Conservation (phyloP, 2,797 vertebrate genomes). For the Alosa sapidissima region DNA sequence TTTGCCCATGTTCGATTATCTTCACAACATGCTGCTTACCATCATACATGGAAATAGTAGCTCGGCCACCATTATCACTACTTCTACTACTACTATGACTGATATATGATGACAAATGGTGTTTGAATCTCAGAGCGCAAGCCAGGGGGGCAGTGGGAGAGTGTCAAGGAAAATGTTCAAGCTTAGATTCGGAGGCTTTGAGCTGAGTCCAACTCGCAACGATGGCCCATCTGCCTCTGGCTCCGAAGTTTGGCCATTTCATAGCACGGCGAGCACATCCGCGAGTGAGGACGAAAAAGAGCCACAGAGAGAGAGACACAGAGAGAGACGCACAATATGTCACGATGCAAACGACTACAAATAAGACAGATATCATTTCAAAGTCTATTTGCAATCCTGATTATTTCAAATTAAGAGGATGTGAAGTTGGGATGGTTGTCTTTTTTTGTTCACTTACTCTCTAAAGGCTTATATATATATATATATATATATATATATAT, state of each 20-base stretch:
- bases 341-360: not conserved
- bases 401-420: not conserved
- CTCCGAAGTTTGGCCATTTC: not conserved
- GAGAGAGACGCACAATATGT: not conserved
- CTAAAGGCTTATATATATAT: too few relatives aligned
- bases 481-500: too few relatives aligned
- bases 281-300: not conserved
- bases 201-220: not conserved
- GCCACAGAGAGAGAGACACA: not conserved
- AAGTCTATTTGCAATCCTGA: not conserved
- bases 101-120: not conserved
- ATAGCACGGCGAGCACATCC: not conserved
- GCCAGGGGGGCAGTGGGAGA: not conserved
- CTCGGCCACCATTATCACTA: not conserved
- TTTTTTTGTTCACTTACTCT: not conserved
- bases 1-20: conserved; percentile 12
- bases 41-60: not conserved
- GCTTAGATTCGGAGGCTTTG: not conserved
- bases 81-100: not conserved
- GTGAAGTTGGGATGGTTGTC: not conserved
- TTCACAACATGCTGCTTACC: not conserved
- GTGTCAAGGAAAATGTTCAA: not conserved
- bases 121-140: not conserved
- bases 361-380: conserved; percentile 20
- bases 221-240: conserved; percentile 7